Percentiles rank a stretch among this genome's conserved stretches.
Conservation (phyloP, 2,888 invertebrate genomes). For the Megalurothrips usitatus region DNA sequence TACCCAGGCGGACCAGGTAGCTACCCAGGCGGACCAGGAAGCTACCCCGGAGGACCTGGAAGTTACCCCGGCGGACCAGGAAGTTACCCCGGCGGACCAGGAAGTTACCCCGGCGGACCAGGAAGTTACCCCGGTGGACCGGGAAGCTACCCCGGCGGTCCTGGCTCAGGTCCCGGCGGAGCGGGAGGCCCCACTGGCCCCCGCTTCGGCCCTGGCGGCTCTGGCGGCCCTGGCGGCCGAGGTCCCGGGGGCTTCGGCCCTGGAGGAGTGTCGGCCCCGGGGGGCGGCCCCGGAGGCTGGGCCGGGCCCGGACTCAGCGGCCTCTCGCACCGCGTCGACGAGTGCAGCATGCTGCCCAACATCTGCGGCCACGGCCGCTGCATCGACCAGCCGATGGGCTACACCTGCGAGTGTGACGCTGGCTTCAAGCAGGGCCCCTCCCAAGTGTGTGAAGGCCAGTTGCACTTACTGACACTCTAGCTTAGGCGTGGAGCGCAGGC, state of each 20-base stretch:
- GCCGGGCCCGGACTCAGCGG: constrained; percentile 38
- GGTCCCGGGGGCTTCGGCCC: constrained; percentile 30
- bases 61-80: too few species aligned
- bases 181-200: background rate
- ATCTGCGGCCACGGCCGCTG: constrained; percentile 69
- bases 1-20: too few species aligned
- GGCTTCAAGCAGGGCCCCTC: constrained; percentile 55
- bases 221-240: constrained; percentile 38
- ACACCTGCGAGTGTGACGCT: constrained; percentile 70
- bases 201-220: constrained; percentile 40
- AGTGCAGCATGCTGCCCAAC: constrained; percentile 69
- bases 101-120: too few species aligned
- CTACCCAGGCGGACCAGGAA: too few species aligned
- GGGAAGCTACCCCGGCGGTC: too few species aligned
- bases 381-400: constrained; percentile 68
- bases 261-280: constrained; percentile 32
- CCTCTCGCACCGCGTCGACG: constrained; percentile 53
- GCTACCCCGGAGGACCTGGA: too few species aligned
- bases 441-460: constrained; percentile 53
- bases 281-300: constrained; percentile 41
- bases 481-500: too few species aligned
- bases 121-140: too few species aligned
- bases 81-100: too few species aligned
- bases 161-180: too few species aligned
- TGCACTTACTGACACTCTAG: constrained; percentile 30